Conservation (phyloP, 2,797 vertebrate genomes). For the Parauchenoglanis punctatus region DNA sequence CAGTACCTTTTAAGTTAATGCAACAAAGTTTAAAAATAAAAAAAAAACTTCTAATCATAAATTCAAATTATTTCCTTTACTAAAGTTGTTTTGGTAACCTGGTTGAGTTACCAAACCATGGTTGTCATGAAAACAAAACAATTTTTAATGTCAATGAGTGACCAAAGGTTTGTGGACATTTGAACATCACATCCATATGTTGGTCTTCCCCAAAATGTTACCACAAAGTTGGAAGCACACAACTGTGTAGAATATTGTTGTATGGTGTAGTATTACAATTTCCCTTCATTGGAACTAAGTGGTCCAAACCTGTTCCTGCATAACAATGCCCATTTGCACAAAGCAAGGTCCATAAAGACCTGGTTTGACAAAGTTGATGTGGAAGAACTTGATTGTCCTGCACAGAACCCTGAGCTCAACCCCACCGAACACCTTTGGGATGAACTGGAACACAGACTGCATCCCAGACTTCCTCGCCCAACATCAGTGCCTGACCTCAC, state of each 20-base stretch:
- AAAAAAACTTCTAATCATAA: not conserved
- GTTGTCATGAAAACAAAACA: too few species aligned
- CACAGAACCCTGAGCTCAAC: not conserved
- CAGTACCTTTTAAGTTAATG: not conserved
- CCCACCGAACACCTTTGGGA: not conserved
- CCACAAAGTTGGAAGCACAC: not conserved
- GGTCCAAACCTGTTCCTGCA: not conserved
- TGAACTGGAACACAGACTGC: not conserved
- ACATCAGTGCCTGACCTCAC: not conserved
- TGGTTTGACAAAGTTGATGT: not conserved
- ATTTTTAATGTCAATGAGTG: too few species aligned
- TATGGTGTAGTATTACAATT: not conserved
- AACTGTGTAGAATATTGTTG: not conserved
- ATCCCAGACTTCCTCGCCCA: not conserved
- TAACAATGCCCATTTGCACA: not conserved
- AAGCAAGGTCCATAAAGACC: not conserved
- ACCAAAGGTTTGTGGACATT: not conserved
- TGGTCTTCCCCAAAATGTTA: not conserved
- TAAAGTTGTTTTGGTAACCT: not conserved
- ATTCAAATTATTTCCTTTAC: not conserved
- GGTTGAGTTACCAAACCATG: too few species aligned
- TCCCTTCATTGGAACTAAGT: not conserved
- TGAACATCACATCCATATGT: not conserved
- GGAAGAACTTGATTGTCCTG: too few species aligned
- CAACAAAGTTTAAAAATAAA: not conserved